A percentile compares a stretch with the other conserved stretches of the same genome.
Conservation (phyloP, 2,797 vertebrate species). For the Chiloscyllium punctatum region DNA sequence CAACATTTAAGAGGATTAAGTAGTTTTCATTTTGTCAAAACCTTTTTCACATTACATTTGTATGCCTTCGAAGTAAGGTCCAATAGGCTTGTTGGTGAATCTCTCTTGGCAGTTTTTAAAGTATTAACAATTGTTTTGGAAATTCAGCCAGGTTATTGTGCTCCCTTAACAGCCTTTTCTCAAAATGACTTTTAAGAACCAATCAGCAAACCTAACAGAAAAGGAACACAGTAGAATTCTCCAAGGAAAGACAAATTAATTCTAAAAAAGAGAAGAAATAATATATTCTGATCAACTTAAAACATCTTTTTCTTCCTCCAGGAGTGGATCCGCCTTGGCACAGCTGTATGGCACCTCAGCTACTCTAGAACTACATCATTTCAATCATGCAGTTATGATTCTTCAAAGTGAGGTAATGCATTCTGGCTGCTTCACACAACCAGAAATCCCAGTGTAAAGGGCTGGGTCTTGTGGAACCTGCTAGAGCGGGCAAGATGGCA, state of each 20-base stretch:
- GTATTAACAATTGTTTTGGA: neutral
- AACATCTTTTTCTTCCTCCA: constrained; percentile 51
- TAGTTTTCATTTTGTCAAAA: neutral
- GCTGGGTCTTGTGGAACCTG: neutral
- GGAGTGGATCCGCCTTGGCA: constrained; percentile 92
- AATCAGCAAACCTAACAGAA: neutral
- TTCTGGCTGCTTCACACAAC: constrained; percentile 35
- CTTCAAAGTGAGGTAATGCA: constrained; percentile 90
- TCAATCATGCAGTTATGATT: constrained; percentile 99
- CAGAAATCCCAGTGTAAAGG: constrained; percentile 39
- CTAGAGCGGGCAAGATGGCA: neutral
- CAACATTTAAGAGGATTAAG: neutral
- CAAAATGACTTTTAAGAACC: neutral
- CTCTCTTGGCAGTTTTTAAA: neutral
- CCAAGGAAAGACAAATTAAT: neutral
- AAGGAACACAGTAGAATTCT: neutral
- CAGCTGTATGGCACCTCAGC: constrained; percentile 96
- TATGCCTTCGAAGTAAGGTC: constrained; percentile 1
- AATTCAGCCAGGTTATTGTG: neutral
- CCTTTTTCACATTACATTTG: neutral
- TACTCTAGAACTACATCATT: constrained; percentile 96
- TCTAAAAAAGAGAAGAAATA: neutral
- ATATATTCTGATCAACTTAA: constrained; percentile 32
- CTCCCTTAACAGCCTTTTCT: neutral
- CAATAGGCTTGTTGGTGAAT: neutral